Evolutionary conservation across 2,888 invertebrate genomes (phyloP), one percentile per base, ranked within the genome.

Genomic region (Pharmacophagus antenor): DNA sequence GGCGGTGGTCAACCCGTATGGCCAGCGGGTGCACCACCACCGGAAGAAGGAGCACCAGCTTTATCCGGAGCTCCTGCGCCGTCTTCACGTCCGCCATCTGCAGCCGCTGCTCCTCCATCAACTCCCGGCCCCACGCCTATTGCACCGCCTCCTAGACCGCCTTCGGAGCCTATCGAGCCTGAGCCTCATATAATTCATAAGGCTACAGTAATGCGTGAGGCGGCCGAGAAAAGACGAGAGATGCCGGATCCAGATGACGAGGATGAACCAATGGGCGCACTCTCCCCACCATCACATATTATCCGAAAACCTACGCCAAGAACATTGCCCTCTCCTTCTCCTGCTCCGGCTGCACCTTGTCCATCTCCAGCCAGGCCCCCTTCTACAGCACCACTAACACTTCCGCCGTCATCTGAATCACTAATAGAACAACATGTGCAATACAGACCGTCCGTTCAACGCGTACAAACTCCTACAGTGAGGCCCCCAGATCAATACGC

Each of bases 141-240:
- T 4, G 78, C 79, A 51, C 80, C 84, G 4, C 88, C 91, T 23
- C 89, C 91, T 7, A 84, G 92, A 7, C 91, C 91, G 5, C 85
- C 88, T 0, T 85, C 90, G 0, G 88, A 90, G 64, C 88, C 90
- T 8, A 70, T 91, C 46, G 91, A 92, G 70, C 91, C 92, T 2
- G 90, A 92, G 67, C 87, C 92, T 18, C 92, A 92, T 65, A 89
- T 91, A 60, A 91, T 91, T 48, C 91, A 91, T 66, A 91, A 91
- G 68, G 91, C 91, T 27, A 91, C 91, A 4, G 91, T 91, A 15
- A 91, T 91, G 91, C 84, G 91, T 10, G 91, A 91, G 66, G 91
- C 91, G 42, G 88, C 88, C 22, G 88, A 89, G 66, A 88, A 89
- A 66, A 79, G 90, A 25, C 85, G 88, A 10, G 88, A 88, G 64